Evolutionary conservation across 1,140 invertebrate species (phyloP).

Genomic region (Pollicipes pollicipes): DNA sequence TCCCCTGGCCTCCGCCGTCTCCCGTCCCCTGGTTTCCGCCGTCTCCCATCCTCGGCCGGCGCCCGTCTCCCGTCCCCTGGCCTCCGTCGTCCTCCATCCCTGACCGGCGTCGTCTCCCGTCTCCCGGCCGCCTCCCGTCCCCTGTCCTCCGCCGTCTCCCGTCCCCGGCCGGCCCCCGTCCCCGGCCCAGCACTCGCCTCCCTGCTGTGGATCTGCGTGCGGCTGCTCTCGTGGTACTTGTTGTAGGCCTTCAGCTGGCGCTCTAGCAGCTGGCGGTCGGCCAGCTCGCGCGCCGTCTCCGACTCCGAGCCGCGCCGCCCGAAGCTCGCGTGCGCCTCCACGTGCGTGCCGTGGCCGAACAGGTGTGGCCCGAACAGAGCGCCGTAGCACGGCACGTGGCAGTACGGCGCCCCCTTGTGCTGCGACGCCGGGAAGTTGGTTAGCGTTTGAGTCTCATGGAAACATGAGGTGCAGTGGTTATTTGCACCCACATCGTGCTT

Average conservation of each 20-base stretch:
- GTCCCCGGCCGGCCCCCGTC: no score
- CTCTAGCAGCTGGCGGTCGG: conserved; percentile 32
- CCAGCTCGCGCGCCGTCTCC: not conserved
- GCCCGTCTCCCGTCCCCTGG: no score
- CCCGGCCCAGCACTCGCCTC: no score
- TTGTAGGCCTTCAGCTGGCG: conserved; percentile 61
- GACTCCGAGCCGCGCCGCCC: conserved; percentile 24
- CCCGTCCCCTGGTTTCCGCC: no score
- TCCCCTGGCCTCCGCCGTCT: no score
- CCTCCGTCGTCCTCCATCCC: no score
- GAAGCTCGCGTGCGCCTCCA: conserved; percentile 70
- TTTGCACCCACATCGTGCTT: not conserved
- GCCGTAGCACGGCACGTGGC: conserved; percentile 75
- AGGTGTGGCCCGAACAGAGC: conserved; percentile 69
- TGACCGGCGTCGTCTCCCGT: no score
- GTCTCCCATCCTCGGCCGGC: no score
- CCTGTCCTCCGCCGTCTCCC: no score
- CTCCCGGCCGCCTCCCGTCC: no score
- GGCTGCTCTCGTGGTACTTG: conserved; percentile 44
- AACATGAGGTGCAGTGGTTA: not conserved
- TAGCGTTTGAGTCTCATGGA: conserved; percentile 5
- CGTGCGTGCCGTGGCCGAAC: conserved; percentile 68
- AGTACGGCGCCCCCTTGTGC: conserved; percentile 81
- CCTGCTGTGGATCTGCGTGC: not conserved
- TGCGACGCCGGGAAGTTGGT: no score